These are phyloP conservation scores for Apistogramma diplotaenia DNA, from an alignment of 2,113 vertebrate species.

Conservation along the genomic window DNA sequence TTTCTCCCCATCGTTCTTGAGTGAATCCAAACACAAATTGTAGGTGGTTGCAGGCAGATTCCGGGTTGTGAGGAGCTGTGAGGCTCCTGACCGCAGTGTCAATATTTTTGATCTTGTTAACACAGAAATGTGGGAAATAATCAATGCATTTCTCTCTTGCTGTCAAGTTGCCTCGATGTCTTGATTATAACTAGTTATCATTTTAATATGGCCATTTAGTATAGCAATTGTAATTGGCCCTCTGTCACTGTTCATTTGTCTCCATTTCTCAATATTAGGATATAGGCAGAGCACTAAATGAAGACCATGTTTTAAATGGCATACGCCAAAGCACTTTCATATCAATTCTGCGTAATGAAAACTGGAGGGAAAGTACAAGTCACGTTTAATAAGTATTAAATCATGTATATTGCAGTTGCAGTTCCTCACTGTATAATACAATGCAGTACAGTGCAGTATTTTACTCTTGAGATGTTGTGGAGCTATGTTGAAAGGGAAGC, in stretches of 20 bases:
- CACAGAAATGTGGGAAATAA: slow-evolving; percentile 41
- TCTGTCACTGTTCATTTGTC: slow-evolving; percentile 61
- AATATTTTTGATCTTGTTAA: slow-evolving; percentile 62
- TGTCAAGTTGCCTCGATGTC: slow-evolving; percentile 39
- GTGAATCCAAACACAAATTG: slow-evolving; percentile 50
- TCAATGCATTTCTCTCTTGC: slow-evolving; percentile 53
- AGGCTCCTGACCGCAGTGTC: slow-evolving; percentile 35
- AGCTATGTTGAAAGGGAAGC: slow-evolving; percentile 10
- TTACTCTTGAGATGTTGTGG: not conserved
- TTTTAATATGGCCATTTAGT: slow-evolving; percentile 51
- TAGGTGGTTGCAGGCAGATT: slow-evolving; percentile 41
- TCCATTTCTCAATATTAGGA: slow-evolving; percentile 45
- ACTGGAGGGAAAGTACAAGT: slow-evolving; percentile 14
- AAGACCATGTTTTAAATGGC: slow-evolving; percentile 54
- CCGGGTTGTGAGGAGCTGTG: slow-evolving; percentile 23
- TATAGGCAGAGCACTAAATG: slow-evolving; percentile 44
- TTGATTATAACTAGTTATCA: slow-evolving; percentile 54
- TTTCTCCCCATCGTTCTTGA: slow-evolving; percentile 8
- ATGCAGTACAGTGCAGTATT: not conserved
- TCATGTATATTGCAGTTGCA: slow-evolving; percentile 16
- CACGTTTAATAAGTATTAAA: slow-evolving; percentile 32
- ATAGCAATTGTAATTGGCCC: slow-evolving; percentile 51
- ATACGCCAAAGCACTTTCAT: slow-evolving; percentile 34
- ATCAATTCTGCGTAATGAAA: slow-evolving; percentile 47
- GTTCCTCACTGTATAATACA: not conserved